phyloP scores from a whole-genome alignment of 1,140 invertebrate genomes.

The Varroa destructor region DNA sequence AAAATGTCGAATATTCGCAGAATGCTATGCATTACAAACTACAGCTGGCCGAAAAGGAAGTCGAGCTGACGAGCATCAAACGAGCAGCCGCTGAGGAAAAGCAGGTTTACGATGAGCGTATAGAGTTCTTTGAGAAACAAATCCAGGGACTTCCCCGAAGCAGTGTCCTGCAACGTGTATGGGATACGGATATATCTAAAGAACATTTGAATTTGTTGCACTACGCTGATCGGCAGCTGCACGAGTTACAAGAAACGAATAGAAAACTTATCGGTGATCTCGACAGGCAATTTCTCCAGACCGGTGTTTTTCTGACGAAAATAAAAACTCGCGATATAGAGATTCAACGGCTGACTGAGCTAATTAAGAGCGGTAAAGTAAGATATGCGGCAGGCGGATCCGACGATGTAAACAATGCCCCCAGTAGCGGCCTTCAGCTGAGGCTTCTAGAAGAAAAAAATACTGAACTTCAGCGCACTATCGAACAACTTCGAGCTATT shows the following conservation, averaged over 20 bases:
- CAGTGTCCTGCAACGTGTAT: background rate
- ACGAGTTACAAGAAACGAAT: constrained; percentile 16
- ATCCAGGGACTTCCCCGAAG: background rate
- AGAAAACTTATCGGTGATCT: background rate
- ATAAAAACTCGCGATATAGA: constrained; percentile 3
- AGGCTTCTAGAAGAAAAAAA: background rate
- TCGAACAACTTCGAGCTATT: background rate
- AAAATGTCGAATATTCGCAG: background rate
- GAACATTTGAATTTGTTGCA: constrained; percentile 5
- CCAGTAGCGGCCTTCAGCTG: background rate
- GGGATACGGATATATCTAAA: background rate
- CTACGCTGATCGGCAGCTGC: constrained; percentile 4
- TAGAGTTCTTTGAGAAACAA: background rate
- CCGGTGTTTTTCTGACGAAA: constrained; percentile 1
- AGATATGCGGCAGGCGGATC: background rate
- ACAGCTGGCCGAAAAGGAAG: constrained; percentile 11
- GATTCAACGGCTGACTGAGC: constrained; percentile 13
- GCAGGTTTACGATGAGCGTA: background rate
- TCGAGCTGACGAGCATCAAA: background rate
- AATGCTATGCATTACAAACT: constrained; percentile 9
- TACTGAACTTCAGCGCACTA: background rate
- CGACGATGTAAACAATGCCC: background rate
- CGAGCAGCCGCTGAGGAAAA: background rate
- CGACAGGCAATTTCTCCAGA: background rate
- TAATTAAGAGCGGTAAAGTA: background rate